Base-by-base conservation (phyloP, 2,797 vertebrate species). In the Gobionotothen gibberifrons region DNA sequence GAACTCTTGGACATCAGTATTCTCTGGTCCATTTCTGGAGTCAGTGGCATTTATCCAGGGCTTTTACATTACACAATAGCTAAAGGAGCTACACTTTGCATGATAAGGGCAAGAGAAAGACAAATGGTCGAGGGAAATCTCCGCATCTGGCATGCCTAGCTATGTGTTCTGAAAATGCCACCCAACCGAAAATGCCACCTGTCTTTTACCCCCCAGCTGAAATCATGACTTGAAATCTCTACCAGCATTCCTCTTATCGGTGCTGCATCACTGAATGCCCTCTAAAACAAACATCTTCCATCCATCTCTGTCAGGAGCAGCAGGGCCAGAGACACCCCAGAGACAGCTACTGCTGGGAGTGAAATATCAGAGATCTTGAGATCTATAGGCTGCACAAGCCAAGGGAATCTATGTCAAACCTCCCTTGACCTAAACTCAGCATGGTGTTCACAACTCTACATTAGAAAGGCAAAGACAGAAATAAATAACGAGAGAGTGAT, bases 221-320 rank as follows among this genome's bases (percentile, higher is more conserved):
- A 67, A 62, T 11, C 54, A 70, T 36, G 44, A 61, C 12, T 22
- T 15, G 51, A 76, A 58, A 69, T 64, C 39, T 82, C 53, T 29
- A 60, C 47, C 60, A 60, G 19, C 6, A 10, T 19, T 36, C 14
- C 47, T 44, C 47, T 46, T 52, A 57, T 32, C 60, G 51, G 49
- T 53, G 22, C 64, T 59, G 53, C 68, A 81, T 62, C 64, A 53
- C 49, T 72, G 55, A 67, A 59, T 62, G 59, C 47, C 64, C 69
- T 67, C 44, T 48, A 64, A 60, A 69, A 78, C 49, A 71, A 82
- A 78, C n/a, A 67, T 22, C 40, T 15, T 62, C 59, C 69, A 89
- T 89, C 76, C 62, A 79, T 89, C 85, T 82, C 58, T 83, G 78
- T 81, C 84, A 75, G 49, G 51, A 14, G 21, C 42, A 29, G 69